Evolutionary conservation across 2,113 vertebrate genomes (phyloP).

Genomic region (Eulemur rufifrons): DNA sequence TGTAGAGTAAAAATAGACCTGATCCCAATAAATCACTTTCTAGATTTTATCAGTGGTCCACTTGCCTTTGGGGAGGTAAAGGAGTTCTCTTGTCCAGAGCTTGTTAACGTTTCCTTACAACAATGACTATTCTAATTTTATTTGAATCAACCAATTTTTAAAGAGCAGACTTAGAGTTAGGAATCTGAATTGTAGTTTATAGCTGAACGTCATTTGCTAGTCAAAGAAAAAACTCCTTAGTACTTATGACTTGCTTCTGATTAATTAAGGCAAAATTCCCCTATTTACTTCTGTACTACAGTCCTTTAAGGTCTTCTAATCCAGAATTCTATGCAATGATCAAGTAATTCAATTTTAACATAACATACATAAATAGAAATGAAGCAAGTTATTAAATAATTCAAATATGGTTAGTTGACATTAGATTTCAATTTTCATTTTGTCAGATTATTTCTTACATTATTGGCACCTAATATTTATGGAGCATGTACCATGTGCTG

Average conservation of each 20-base stretch:
- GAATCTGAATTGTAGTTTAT: constrained; percentile 37
- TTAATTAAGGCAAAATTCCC: neutral
- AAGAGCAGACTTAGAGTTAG: neutral
- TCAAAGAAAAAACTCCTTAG: neutral
- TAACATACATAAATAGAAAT: constrained; percentile 14
- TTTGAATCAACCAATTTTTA: constrained; percentile 43
- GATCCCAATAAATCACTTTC: constrained; percentile 29
- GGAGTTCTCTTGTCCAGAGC: neutral
- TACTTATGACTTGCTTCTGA: neutral
- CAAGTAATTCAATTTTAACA: neutral
- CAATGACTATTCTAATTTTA: neutral
- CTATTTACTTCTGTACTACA: neutral
- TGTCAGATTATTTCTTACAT: neutral
- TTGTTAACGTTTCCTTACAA: neutral
- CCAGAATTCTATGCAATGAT: neutral
- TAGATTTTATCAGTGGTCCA: constrained; percentile 23
- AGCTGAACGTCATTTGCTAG: neutral
- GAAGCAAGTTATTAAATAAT: neutral
- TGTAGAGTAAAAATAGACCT: constrained; percentile 60
- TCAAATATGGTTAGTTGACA: constrained; percentile 20
- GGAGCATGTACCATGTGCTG: neutral
- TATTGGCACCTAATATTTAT: neutral
- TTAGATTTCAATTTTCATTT: constrained; percentile 17
- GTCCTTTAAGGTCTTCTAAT: constrained; percentile 12
- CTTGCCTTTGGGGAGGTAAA: constrained; percentile 12